Percentiles rank a stretch among this genome's conserved stretches.
These are phyloP conservation scores for Yponomeuta plumbellus DNA, from an alignment of 2,888 invertebrate genomes.

Conservation along the genomic window DNA sequence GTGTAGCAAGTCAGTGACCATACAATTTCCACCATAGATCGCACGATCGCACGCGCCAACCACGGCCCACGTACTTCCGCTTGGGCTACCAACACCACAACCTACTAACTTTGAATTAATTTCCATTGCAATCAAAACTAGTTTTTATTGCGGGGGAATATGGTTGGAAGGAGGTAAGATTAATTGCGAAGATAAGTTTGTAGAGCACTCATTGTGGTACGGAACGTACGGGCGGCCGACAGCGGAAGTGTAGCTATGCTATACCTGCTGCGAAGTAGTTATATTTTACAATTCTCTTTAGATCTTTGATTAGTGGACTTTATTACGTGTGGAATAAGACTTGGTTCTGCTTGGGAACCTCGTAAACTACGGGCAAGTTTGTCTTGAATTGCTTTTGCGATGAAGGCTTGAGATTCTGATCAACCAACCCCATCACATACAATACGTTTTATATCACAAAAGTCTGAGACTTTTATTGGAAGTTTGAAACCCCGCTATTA, in stretches of 20 bases:
- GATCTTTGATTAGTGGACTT: background rate
- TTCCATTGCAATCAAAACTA: background rate
- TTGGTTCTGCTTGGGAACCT: background rate
- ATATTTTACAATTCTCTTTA: background rate
- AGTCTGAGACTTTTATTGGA: background rate
- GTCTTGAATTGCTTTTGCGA: background rate
- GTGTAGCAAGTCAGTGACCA: background rate
- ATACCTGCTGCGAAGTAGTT: background rate
- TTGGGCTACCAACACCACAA: background rate
- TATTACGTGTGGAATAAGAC: background rate
- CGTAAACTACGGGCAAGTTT: background rate
- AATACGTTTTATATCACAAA: background rate
- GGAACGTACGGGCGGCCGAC: background rate
- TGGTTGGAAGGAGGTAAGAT: background rate
- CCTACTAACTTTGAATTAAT: background rate
- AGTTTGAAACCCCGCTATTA: too few species aligned
- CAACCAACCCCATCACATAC: background rate
- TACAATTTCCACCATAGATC: background rate
- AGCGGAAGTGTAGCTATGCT: background rate
- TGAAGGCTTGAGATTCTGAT: background rate
- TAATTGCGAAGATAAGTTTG: background rate
- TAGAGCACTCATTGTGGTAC: background rate
- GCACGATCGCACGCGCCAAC: background rate
- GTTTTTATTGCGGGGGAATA: background rate
- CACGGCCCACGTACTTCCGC: background rate